Evolutionary conservation across 2,888 invertebrate species (phyloP).

Genomic region (Drosophila helvetica): DNA sequence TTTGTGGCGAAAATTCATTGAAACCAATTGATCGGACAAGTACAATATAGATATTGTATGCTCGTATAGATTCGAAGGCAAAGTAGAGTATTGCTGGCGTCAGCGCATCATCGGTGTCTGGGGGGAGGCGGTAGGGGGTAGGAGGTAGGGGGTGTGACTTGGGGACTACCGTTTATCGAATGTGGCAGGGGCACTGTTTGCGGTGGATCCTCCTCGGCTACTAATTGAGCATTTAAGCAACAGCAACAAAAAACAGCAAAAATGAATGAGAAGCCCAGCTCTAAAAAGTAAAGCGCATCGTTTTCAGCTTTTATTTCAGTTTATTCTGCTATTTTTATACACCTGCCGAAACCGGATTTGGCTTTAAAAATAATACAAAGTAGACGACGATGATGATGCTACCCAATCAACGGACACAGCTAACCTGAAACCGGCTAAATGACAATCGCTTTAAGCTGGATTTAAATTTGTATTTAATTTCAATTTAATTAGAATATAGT

Average conservation of each 20-base stretch:
- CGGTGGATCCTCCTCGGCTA: constrained; percentile 37
- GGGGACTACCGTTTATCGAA: neutral
- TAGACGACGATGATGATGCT: constrained; percentile 35
- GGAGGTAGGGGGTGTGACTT: constrained; percentile 5
- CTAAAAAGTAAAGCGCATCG: constrained; percentile 25
- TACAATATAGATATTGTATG: constrained; percentile 44
- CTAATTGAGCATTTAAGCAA: constrained; percentile 43
- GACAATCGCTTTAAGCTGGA: constrained; percentile 54
- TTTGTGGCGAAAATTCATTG: constrained; percentile 63
- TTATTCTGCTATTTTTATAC: constrained; percentile 31
- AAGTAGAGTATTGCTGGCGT: constrained; percentile 39
- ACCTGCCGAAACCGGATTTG: constrained; percentile 56
- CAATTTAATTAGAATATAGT: constrained; percentile 46
- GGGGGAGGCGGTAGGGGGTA: neutral
- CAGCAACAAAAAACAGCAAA: constrained; percentile 8
- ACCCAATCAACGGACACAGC: constrained; percentile 29
- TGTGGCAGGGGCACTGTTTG: neutral
- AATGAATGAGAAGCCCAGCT: constrained; percentile 11
- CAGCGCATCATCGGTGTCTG: constrained; percentile 13
- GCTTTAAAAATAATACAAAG: constrained; percentile 22
- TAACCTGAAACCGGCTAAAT: constrained; percentile 64
- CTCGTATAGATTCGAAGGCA: constrained; percentile 27
- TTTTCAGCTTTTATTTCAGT: constrained; percentile 18
- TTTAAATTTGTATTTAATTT: constrained; percentile 55
- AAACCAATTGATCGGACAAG: constrained; percentile 65